Base-by-base conservation (phyloP, 2,797 vertebrate genomes). In the Pelodytes ibericus region DNA sequence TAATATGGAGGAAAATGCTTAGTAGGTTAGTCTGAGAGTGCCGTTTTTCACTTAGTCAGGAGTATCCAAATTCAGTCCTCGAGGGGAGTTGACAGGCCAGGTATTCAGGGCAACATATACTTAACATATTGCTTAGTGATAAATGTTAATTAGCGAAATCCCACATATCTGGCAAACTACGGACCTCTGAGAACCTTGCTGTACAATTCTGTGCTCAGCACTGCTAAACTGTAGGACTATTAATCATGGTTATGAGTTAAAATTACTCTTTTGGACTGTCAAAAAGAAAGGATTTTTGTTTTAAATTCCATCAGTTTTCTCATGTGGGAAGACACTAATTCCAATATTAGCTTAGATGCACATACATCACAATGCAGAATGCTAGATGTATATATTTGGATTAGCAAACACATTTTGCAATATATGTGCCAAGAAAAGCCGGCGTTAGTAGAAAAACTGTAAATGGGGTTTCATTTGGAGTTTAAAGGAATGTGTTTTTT, bases 41-140 rank as follows among this genome's bases (percentile, higher is more conserved):
- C n/a, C 13, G 15, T 44, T 9, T 44, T 44, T 44, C 18, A 16
- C 41, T 44, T 44, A 44, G 41, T 44, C 20, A 53, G 49, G 20
- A 10, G 5, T 53, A 15, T 53, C 20, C n/a, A 53, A 53, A 53
- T 20, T 11, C 1, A 22, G 6, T 22, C 7, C n/a, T 16, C 18
- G 4, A 6, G 49, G 49, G 49, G 22, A 20, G 6, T 22, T 22
- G 49, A 20, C 20, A 7, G 22, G n/a, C n/a, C 49, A 53, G n/a
- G 49, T 53, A 53, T 5, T 20, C 20, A 11, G 49, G 49, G 49
- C 20, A 53, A 22, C 49, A 53, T 20, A 53, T 53, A 53, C 49
- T 53, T 24, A 22, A 53, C 49, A 53, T 53, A 53, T 53, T 53
- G n/a, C 49, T 24, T 24, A 53, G 49, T 24, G 49, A 53, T 53